These are phyloP conservation scores for Caretta caretta DNA, from an alignment of 2,113 vertebrate genomes.

Conservation along the genomic window DNA sequence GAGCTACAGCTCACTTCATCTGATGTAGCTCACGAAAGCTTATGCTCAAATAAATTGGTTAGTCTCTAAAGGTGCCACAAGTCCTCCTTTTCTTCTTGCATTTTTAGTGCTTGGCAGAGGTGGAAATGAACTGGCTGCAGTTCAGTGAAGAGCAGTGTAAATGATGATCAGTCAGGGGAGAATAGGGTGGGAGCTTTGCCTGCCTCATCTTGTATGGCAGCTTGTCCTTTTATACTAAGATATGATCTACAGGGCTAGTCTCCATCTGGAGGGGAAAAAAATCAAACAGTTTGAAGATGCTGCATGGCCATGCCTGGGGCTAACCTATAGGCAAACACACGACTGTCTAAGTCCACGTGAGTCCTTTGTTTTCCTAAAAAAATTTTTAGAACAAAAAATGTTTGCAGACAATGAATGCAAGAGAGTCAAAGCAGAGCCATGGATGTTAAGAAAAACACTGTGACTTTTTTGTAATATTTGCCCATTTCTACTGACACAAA, in stretches of 20 bases:
- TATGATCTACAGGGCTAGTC: constrained; percentile 56
- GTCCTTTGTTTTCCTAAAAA: constrained; percentile 17
- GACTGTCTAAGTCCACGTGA: background rate
- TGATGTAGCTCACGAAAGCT: no score
- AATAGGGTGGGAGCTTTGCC: constrained; percentile 54
- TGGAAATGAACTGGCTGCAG: constrained; percentile 59
- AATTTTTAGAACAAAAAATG: background rate
- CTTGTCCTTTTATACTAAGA: constrained; percentile 37
- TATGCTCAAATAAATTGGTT: no score
- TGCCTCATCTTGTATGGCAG: constrained; percentile 60
- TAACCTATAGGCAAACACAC: background rate
- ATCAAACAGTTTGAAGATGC: constrained; percentile 24
- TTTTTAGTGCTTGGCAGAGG: constrained; percentile 60
- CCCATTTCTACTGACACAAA: background rate
- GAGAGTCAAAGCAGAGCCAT: background rate
- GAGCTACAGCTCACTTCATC: no score
- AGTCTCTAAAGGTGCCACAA: no score
- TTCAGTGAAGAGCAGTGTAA: constrained; percentile 39
- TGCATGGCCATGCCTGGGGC: background rate
- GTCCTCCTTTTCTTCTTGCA: background rate
- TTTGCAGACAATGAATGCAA: background rate
- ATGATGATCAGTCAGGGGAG: constrained; percentile 69
- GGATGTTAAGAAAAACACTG: background rate
- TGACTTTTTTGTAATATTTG: background rate
- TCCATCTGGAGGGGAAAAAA: constrained; percentile 24